Conservation (phyloP, 1,140 invertebrate species). For the Ooceraea biroi region DNA sequence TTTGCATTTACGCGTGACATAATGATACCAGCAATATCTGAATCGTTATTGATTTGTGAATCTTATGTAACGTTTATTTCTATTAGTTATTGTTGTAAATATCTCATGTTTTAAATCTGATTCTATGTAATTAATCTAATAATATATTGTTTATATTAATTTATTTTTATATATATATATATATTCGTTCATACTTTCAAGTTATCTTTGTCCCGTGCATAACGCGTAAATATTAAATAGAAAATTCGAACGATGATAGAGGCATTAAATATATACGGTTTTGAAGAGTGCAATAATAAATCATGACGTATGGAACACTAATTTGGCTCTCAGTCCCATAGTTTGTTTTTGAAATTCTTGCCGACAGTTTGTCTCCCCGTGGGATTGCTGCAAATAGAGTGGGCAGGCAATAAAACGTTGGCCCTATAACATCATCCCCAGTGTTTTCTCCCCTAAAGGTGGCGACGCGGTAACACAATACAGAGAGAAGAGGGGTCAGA, state of each 20-base stretch:
- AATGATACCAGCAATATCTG: neutral
- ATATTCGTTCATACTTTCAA: too few relatives aligned
- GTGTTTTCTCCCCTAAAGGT: constrained; percentile 76
- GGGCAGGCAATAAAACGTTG: constrained; percentile 76
- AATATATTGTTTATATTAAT: neutral
- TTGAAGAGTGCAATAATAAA: neutral
- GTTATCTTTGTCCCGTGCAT: too few relatives aligned
- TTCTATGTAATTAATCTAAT: neutral
- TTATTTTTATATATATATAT: neutral
- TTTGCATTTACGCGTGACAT: neutral
- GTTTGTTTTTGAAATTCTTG: constrained; percentile 70
- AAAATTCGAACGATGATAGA: neutral
- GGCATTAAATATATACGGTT: neutral
- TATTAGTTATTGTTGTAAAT: neutral
- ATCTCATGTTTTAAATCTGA: neutral
- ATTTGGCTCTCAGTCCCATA: constrained; percentile 46
- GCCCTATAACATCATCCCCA: constrained; percentile 77
- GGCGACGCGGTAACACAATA: constrained; percentile 80
- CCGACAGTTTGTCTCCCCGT: constrained; percentile 54
- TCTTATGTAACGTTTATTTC: constrained; percentile 2
- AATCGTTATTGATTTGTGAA: neutral
- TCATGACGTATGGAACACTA: neutral
- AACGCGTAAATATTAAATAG: neutral
- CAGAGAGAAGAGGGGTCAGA: constrained; percentile 77
- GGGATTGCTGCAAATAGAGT: constrained; percentile 73